A percentile compares a stretch with the other conserved stretches of the same genome.
Conservation (phyloP, 2,888 invertebrate genomes). For the Melipona beecheii region DNA sequence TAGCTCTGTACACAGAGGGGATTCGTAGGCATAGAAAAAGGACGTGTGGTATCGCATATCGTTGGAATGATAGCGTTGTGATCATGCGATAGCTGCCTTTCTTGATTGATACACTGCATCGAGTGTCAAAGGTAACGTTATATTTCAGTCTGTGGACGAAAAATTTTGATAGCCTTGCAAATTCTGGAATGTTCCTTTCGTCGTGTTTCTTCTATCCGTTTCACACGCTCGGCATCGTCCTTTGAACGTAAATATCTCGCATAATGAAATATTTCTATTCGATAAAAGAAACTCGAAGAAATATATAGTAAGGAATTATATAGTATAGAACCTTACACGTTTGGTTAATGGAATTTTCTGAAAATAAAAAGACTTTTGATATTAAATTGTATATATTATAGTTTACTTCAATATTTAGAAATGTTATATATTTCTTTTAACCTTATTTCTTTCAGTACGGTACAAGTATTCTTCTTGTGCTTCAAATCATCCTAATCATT, state of each 20-base stretch:
- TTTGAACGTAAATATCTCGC: slow-evolving; percentile 14
- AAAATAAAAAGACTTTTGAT: too few relatives aligned
- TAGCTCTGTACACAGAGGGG: background rate
- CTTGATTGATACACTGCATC: slow-evolving; percentile 61
- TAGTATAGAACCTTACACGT: too few relatives aligned
- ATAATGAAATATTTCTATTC: background rate
- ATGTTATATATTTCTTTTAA: too few relatives aligned
- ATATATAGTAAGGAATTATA: too few relatives aligned
- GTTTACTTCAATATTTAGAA: too few relatives aligned
- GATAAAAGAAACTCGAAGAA: background rate
- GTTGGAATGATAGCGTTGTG: slow-evolving; percentile 43
- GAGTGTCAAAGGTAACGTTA: slow-evolving; percentile 62
- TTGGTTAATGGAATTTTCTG: too few relatives aligned
- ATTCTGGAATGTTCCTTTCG: slow-evolving; percentile 13
- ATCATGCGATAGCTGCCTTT: slow-evolving; percentile 56
- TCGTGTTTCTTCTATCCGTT: background rate
- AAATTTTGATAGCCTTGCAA: slow-evolving; percentile 42
- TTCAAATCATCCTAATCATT: too few relatives aligned
- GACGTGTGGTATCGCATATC: slow-evolving; percentile 47
- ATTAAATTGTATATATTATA: too few relatives aligned
- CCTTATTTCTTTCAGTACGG: too few relatives aligned
- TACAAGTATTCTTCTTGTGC: too few relatives aligned
- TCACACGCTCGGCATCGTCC: background rate
- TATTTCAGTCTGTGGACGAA: slow-evolving; percentile 38
- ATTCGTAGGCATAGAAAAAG: slow-evolving; percentile 11